Evolutionary conservation across 1,140 invertebrate genomes (phyloP).

Genomic region (Elymnias hypermnestra): DNA sequence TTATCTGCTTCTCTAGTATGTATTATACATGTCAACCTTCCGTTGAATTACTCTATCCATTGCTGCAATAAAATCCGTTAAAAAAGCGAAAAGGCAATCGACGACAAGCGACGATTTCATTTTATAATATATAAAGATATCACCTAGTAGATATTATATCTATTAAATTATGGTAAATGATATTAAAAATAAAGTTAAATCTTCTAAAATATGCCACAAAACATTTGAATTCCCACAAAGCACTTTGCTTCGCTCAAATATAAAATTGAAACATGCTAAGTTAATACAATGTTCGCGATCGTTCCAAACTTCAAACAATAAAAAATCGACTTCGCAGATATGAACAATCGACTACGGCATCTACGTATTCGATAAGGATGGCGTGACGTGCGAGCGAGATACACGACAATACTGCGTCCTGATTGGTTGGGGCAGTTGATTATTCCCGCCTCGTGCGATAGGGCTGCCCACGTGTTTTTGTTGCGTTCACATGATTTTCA

Average conservation of each 20-base stretch:
- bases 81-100: too few species aligned
- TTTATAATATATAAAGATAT: too few species aligned
- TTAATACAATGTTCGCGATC: slow-evolving; percentile 32
- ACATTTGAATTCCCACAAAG: background rate
- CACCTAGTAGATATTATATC: too few species aligned
- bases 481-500: slow-evolving; percentile 40
- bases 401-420: background rate
- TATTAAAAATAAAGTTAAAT: too few species aligned
- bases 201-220: too few species aligned
- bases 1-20: too few species aligned
- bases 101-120: too few species aligned
- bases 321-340: slow-evolving; percentile 47
- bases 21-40: too few species aligned
- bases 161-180: too few species aligned
- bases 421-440: slow-evolving; percentile 26
- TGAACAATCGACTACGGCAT: slow-evolving; percentile 56
- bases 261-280: slow-evolving; percentile 18
- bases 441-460: slow-evolving; percentile 33
- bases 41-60: too few species aligned
- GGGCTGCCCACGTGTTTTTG: slow-evolving; percentile 51
- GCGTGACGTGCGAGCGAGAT: slow-evolving; percentile 20
- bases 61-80: too few species aligned
- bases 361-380: slow-evolving; percentile 39
- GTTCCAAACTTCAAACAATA: slow-evolving; percentile 40
- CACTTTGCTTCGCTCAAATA: background rate